Evolutionary conservation across 1,140 invertebrate species (phyloP).

Genomic region (Grapholita molesta): DNA sequence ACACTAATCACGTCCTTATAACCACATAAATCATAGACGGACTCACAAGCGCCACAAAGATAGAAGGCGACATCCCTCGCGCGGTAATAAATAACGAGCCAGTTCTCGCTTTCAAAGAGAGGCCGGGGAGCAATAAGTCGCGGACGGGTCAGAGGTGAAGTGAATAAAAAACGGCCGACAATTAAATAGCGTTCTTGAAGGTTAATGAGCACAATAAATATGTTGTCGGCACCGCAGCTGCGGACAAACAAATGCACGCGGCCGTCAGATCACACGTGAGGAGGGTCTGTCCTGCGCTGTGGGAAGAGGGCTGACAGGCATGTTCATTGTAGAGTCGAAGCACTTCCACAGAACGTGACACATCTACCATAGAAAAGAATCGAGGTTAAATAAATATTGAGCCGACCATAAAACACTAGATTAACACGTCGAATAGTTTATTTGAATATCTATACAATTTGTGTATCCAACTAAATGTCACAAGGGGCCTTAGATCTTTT

Average conservation of each 20-base stretch:
- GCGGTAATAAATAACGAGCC: conserved; percentile 70
- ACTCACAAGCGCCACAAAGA: conserved; percentile 71
- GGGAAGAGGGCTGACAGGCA: conserved; percentile 55
- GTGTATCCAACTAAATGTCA: conserved; percentile 19
- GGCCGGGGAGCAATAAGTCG: conserved; percentile 74
- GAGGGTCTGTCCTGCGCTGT: conserved; percentile 45
- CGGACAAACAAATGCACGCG: conserved; percentile 70
- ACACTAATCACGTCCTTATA: conserved; percentile 70
- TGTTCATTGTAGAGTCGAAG: conserved; percentile 52
- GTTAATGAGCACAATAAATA: conserved; percentile 78
- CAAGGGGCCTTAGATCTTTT: not conserved
- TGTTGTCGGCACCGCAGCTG: conserved; percentile 77
- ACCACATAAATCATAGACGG: conserved; percentile 67
- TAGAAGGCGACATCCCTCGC: conserved; percentile 62
- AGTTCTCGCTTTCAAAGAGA: conserved; percentile 72
- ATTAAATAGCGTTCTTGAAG: conserved; percentile 78
- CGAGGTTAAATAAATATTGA: conserved; percentile 36
- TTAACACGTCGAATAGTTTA: conserved; percentile 6
- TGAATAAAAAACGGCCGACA: conserved; percentile 78
- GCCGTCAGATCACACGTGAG: conserved; percentile 62
- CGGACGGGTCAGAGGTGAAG: conserved; percentile 72
- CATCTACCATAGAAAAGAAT: conserved; percentile 32
- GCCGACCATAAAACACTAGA: conserved; percentile 19
- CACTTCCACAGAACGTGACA: conserved; percentile 44
- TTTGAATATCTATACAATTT: conserved; percentile 21